Evolutionary conservation across 1,140 invertebrate species (phyloP).

Genomic region (Drosophila setifemur): DNA sequence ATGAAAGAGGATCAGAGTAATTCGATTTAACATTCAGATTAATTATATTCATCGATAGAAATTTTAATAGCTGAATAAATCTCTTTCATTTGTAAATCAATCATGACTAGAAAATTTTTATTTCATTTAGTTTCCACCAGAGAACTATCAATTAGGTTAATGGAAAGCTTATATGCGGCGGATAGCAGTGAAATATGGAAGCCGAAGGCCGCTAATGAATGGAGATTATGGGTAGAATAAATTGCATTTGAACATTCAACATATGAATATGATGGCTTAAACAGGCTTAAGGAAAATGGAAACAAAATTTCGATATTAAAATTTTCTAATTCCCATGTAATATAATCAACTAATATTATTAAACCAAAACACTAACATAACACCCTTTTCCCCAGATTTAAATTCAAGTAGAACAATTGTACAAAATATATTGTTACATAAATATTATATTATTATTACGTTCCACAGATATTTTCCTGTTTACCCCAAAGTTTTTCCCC

Average conservation of each 20-base stretch:
- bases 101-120: conserved; percentile 51
- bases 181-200: background rate
- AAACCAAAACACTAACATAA: no score
- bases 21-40: conserved; percentile 78
- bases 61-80: conserved; percentile 66
- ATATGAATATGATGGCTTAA: background rate
- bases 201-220: conserved; percentile 23
- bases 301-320: background rate
- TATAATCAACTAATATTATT: no score
- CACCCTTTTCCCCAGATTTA: no score
- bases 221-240: conserved; percentile 33
- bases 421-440: no score
- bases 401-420: no score
- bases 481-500: no score
- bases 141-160: conserved; percentile 72
- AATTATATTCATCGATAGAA: conserved; percentile 65
- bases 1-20: conserved; percentile 36
- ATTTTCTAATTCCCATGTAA: no score
- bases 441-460: no score
- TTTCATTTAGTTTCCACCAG: conserved; percentile 17
- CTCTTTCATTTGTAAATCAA: conserved; percentile 56
- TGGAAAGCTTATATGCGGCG: conserved; percentile 28
- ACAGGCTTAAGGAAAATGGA: no score
- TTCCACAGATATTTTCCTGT: no score
- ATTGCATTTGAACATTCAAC: conserved; percentile 26